phyloP scores from a whole-genome alignment of 1,140 invertebrate species.

The Ylistrum balloti region DNA sequence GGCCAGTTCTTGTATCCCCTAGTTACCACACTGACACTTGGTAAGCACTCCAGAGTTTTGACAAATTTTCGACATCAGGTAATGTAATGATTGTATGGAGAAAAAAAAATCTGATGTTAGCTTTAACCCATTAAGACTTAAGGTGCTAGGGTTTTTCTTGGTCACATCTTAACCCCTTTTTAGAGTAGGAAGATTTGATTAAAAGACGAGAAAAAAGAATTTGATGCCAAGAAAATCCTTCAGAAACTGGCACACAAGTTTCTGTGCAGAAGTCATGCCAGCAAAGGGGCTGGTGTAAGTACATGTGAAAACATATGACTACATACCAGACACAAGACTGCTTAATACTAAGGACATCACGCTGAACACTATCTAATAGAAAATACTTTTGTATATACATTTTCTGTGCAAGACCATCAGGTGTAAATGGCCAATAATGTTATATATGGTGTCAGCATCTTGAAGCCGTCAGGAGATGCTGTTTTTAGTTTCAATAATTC shows the following conservation, averaged over 20 bases:
- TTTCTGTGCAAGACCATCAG: neutral
- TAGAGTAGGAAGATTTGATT: neutral
- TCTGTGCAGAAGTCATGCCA: neutral
- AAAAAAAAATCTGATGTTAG: neutral
- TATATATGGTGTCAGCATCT: too few relatives aligned
- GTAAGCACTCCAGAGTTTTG: neutral
- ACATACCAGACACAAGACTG: neutral
- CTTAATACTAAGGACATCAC: too few relatives aligned
- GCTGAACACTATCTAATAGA: neutral
- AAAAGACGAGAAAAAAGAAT: neutral
- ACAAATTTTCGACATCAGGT: neutral
- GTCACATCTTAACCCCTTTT: neutral
- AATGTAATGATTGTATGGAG: neutral
- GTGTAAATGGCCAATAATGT: too few relatives aligned
- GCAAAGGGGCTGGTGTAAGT: neutral
- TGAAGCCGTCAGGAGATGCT: too few relatives aligned
- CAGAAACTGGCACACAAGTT: neutral
- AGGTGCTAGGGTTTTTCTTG: neutral
- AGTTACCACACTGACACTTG: neutral
- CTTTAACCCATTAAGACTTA: neutral
- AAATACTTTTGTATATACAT: neutral
- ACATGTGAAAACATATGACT: neutral
- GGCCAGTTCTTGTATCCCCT: neutral
- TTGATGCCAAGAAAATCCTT: neutral
- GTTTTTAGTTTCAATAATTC: too few relatives aligned